Percentiles rank a stretch among this genome's conserved stretches.
Evolutionary conservation across 2,797 vertebrate genomes (phyloP).

Genomic region (Crocidura indochinensis): DNA sequence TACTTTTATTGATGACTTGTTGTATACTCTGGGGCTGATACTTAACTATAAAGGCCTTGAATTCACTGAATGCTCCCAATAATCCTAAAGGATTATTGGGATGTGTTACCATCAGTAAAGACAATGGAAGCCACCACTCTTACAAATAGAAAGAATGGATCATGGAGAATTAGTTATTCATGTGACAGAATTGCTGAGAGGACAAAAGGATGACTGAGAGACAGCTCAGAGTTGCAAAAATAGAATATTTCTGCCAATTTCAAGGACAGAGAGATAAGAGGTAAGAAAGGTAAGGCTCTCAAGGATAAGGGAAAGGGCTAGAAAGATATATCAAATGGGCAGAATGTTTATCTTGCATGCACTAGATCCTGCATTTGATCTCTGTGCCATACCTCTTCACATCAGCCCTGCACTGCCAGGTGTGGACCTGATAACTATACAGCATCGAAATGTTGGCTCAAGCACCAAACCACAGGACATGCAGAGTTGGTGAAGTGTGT

Average conservation of each 20-base stretch:
- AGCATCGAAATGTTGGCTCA: too few species aligned
- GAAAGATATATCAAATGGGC: too few species aligned
- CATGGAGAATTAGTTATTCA: neutral
- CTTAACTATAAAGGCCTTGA: conserved; percentile 30
- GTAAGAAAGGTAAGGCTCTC: neutral
- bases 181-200: conserved; percentile 20
- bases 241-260: neutral
- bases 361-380: too few species aligned
- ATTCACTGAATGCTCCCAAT: conserved; percentile 1
- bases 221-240: conserved; percentile 1
- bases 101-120: neutral
- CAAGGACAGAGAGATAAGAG: neutral
- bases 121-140: conserved; percentile 53
- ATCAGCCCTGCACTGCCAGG: too few species aligned
- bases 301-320: too few species aligned
- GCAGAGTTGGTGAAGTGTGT: too few species aligned
- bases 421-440: too few species aligned
- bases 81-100: conserved; percentile 38
- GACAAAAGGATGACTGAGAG: neutral
- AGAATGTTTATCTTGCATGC: too few species aligned
- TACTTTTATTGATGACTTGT: neutral
- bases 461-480: too few species aligned
- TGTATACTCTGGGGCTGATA: conserved; percentile 29
- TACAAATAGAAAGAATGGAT: conserved; percentile 35
- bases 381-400: too few species aligned